Evolutionary conservation across 2,888 invertebrate species (phyloP).

Genomic region (Sceliomorpha sp.): DNA sequence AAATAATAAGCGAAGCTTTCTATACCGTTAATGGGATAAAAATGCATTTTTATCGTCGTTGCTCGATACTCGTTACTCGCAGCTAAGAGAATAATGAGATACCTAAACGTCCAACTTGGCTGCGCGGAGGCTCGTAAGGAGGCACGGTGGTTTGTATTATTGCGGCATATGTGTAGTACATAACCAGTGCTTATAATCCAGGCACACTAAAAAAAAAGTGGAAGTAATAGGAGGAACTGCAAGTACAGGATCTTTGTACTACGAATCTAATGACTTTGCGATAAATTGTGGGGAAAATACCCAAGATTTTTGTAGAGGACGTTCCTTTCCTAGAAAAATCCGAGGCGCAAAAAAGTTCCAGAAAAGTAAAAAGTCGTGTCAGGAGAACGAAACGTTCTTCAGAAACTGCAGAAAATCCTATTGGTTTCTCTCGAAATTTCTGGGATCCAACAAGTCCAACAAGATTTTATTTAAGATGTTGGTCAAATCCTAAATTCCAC

Average conservation of each 20-base stretch:
- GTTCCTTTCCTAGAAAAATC: no score
- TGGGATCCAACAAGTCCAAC: no score
- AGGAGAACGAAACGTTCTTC: no score
- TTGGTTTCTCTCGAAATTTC: no score
- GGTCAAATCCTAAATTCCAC: no score
- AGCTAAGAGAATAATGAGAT: conserved; percentile 55
- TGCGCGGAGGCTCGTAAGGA: conserved; percentile 44
- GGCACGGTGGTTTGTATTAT: conserved; percentile 55
- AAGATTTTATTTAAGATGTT: no score
- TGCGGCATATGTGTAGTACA: conserved; percentile 39
- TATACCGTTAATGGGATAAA: conserved; percentile 53
- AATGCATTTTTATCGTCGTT: conserved; percentile 49
- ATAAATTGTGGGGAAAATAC: no score
- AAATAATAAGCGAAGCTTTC: conserved; percentile 56
- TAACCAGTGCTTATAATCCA: conserved; percentile 45
- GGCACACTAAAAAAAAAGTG: conserved; percentile 39
- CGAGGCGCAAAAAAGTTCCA: no score
- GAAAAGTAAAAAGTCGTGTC: no score
- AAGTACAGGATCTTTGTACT: conserved; percentile 14
- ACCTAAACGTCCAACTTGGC: conserved; percentile 49
- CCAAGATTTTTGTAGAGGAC: no score
- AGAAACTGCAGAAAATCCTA: no score
- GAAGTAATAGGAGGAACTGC: conserved; percentile 4
- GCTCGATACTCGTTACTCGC: conserved; percentile 55
- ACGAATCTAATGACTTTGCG: conserved; percentile 19